Percentiles rank a stretch among this genome's conserved stretches.
Conservation (phyloP, 2,113 vertebrate species). For the Erythrolamprus reginae region DNA sequence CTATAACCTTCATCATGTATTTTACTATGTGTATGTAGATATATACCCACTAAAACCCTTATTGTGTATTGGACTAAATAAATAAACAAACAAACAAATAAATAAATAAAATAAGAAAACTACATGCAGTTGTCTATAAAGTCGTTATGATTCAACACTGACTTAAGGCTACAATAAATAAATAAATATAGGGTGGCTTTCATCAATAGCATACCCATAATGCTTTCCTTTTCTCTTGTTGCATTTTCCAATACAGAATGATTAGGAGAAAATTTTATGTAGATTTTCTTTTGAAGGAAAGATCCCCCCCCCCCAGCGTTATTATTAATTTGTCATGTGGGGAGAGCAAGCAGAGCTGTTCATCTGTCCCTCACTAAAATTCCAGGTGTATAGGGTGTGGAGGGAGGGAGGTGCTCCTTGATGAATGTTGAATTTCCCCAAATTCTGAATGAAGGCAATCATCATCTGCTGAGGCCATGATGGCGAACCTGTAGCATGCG, state of each 20-base stretch:
- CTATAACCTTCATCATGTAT: no score
- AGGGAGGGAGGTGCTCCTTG: neutral
- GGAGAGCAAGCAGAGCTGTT: neutral
- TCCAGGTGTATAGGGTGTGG: neutral
- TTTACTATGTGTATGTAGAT: no score
- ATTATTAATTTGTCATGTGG: neutral
- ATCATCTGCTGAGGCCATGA: conserved; percentile 3
- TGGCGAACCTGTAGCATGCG: no score
- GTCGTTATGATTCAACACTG: neutral
- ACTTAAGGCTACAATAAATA: neutral
- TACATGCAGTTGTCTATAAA: neutral
- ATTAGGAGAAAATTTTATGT: neutral
- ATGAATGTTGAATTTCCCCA: neutral
- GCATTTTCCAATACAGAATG: neutral
- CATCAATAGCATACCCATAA: neutral
- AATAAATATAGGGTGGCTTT: neutral
- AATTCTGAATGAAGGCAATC: neutral
- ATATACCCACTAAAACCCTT: no score
- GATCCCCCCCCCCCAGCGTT: neutral
- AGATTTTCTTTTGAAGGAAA: neutral
- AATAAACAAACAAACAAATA: no score
- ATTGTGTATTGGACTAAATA: no score
- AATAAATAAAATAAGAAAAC: no score
- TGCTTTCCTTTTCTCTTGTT: neutral
- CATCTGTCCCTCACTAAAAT: neutral